Conservation (phyloP, 1,140 invertebrate species). For the Ceratitis capitata region DNA sequence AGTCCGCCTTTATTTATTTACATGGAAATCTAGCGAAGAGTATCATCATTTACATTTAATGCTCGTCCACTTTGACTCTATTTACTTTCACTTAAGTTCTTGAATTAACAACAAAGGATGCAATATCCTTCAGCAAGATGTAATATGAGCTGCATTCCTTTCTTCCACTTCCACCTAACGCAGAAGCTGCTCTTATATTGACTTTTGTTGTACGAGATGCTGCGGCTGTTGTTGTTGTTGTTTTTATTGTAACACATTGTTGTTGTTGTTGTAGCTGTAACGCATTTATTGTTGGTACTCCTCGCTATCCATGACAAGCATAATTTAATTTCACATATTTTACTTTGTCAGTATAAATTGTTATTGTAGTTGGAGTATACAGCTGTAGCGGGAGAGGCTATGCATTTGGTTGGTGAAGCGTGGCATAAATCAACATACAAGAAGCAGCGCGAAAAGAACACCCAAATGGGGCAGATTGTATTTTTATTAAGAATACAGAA, state of each 20-base stretch:
- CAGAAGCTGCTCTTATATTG: background rate
- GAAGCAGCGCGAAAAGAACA: background rate
- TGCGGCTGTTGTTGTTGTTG: background rate
- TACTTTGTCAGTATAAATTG: background rate
- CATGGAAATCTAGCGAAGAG: background rate
- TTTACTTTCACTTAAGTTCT: slow-evolving; percentile 24
- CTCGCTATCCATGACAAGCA: background rate
- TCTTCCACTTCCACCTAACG: background rate
- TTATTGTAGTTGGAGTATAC: background rate
- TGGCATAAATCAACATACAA: background rate
- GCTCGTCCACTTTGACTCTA: slow-evolving; percentile 13
- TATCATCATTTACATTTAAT: background rate
- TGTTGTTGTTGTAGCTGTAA: background rate
- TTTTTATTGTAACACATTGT: background rate
- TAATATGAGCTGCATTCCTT: background rate
- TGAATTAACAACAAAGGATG: slow-evolving; percentile 12
- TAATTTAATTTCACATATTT: slow-evolving; percentile 25
- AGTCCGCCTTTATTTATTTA: background rate
- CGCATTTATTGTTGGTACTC: background rate
- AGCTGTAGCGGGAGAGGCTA: background rate
- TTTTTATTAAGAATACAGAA: too few species aligned
- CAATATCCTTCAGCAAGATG: background rate
- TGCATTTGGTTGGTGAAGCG: background rate
- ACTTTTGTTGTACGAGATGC: background rate
- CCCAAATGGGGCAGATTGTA: background rate